A percentile compares a stretch with the other conserved stretches of the same genome.
phyloP scores from a whole-genome alignment of 1,140 invertebrate species.

The Stratiolaelaps scimitus region DNA sequence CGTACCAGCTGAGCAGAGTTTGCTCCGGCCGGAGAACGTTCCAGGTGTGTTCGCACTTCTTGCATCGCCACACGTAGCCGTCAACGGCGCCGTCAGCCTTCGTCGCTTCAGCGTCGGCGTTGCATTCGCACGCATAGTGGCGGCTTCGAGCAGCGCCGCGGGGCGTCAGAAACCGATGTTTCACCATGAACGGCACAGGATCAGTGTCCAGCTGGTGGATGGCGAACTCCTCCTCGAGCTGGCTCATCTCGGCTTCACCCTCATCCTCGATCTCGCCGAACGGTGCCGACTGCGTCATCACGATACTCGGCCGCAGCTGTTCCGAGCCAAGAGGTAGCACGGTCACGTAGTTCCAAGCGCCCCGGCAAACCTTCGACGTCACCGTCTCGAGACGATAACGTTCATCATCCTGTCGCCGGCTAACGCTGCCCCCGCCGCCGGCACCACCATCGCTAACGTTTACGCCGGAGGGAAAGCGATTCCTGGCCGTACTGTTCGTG shows the following conservation, averaged over 20 bases:
- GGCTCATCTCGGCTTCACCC: slow-evolving; percentile 14
- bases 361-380: slow-evolving; percentile 21
- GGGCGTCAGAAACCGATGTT: slow-evolving; percentile 3
- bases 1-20: slow-evolving; percentile 19
- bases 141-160: neutral
- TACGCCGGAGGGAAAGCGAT: no score
- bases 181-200: slow-evolving; percentile 15
- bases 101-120: slow-evolving; percentile 4
- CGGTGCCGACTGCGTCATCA: slow-evolving; percentile 25
- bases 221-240: slow-evolving; percentile 25
- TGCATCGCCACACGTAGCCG: slow-evolving; percentile 7
- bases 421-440: no score
- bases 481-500: no score
- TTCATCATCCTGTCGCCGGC: neutral
- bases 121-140: slow-evolving; percentile 8
- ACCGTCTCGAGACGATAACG: slow-evolving; percentile 8
- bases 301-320: slow-evolving; percentile 18
- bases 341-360: slow-evolving; percentile 10
- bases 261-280: slow-evolving; percentile 9
- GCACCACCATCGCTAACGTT: no score
- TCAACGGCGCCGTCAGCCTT: neutral
- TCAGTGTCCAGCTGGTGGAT: slow-evolving; percentile 21
- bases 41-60: slow-evolving; percentile 10
- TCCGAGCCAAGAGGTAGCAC: slow-evolving; percentile 9
- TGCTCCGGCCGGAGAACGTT: slow-evolving; percentile 18